Percentiles rank a stretch among this genome's conserved stretches.
Evolutionary conservation across 2,888 invertebrate genomes (phyloP).

Genomic region (Ophraella communa): DNA sequence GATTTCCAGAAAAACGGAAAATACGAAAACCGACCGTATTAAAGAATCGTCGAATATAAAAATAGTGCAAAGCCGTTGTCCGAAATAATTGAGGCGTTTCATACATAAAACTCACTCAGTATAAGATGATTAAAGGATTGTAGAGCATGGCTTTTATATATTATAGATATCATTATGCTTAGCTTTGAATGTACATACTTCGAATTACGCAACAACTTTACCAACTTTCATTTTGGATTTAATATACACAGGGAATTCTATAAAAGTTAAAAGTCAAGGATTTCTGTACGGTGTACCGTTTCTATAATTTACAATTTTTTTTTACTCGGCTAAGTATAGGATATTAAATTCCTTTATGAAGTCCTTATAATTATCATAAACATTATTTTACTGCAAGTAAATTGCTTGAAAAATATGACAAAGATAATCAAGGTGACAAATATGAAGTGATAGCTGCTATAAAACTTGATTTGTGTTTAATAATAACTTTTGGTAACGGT

Average conservation of each 20-base stretch:
- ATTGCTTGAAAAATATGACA: neutral
- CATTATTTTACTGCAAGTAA: too few relatives aligned
- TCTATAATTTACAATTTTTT: conserved; percentile 7
- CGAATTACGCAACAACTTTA: conserved; percentile 21
- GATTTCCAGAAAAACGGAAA: too few relatives aligned
- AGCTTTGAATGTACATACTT: conserved; percentile 29
- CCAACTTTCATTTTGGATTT: conserved; percentile 30
- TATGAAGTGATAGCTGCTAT: too few relatives aligned
- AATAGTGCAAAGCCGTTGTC: too few relatives aligned
- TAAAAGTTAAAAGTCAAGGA: conserved; percentile 39
- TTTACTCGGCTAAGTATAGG: neutral
- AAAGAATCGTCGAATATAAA: too few relatives aligned
- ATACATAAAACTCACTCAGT: too few relatives aligned
- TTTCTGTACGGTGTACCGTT: conserved; percentile 14
- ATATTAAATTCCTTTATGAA: conserved; percentile 15
- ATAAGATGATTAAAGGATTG: neutral
- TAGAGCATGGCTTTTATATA: conserved; percentile 33
- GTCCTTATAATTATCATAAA: neutral
- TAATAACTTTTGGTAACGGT: too few relatives aligned
- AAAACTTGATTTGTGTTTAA: too few relatives aligned
- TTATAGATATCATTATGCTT: conserved; percentile 1
- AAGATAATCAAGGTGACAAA: neutral
- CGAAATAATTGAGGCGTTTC: too few relatives aligned
- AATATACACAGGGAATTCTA: conserved; percentile 18
- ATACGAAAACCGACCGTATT: too few relatives aligned